These are phyloP conservation scores for Pipistrellus nathusii DNA, from an alignment of 2,797 vertebrate genomes.

Conservation along the genomic window DNA sequence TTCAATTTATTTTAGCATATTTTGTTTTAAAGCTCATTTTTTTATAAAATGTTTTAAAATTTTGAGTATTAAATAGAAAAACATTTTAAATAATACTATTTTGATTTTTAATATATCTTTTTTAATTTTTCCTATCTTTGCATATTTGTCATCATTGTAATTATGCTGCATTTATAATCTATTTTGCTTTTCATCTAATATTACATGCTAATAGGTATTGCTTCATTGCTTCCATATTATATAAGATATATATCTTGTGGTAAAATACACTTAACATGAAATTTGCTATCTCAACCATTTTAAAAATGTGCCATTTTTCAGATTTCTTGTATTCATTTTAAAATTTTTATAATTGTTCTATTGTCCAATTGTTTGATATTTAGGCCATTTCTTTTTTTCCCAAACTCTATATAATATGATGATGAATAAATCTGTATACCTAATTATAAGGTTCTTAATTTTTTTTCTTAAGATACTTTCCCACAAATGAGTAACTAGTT, in stretches of 20 bases:
- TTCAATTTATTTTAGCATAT: background rate
- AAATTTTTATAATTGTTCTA: background rate
- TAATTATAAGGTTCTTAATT: background rate
- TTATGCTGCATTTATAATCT: background rate
- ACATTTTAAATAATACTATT: slow-evolving; percentile 31
- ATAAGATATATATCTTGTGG: background rate
- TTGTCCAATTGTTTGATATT: slow-evolving; percentile 1
- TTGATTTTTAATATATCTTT: slow-evolving; percentile 4
- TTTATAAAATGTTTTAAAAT: slow-evolving; percentile 34
- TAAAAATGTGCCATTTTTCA: background rate
- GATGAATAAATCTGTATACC: background rate
- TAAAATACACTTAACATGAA: slow-evolving; percentile 33
- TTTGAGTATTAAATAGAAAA: slow-evolving; percentile 39
- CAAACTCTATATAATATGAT: background rate
- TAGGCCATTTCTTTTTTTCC: background rate
- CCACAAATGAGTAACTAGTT: background rate
- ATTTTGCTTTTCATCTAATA: background rate
- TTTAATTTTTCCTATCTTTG: background rate
- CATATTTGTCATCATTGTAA: background rate
- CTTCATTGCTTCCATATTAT: background rate
- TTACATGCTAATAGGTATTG: slow-evolving; percentile 1
- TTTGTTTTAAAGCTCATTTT: slow-evolving; percentile 41
- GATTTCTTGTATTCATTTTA: background rate
- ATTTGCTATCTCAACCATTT: background rate
- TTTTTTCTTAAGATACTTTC: slow-evolving; percentile 4